A percentile compares a stretch with the other conserved stretches of the same genome.
Conservation (phyloP, 2,113 vertebrate genomes). For the Astatotilapia flaviijosephi region DNA sequence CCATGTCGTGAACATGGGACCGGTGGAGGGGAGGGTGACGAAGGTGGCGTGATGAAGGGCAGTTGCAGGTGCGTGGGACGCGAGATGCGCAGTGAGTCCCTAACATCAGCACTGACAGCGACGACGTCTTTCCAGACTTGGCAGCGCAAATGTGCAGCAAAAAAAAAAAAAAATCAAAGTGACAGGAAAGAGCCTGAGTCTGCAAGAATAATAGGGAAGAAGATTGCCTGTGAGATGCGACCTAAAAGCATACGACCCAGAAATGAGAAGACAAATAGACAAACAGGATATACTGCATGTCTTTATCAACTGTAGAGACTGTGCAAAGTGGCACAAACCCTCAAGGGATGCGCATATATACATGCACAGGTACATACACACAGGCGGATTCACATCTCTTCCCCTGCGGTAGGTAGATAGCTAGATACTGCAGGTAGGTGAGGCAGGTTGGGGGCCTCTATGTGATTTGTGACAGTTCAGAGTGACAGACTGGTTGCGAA, state of each 20-base stretch:
- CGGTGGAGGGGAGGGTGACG: not conserved
- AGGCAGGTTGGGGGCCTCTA: conserved; percentile 13
- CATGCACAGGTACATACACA: not conserved
- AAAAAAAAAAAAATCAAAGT: conserved; percentile 1
- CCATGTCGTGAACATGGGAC: conserved; percentile 42
- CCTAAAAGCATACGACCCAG: conserved; percentile 8
- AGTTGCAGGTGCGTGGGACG: conserved; percentile 11
- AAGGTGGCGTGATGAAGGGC: not conserved
- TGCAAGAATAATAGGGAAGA: conserved; percentile 7
- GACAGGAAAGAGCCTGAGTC: not conserved
- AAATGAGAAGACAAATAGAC: conserved; percentile 36
- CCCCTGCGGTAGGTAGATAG: conserved; percentile 3
- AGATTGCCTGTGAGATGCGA: conserved; percentile 1
- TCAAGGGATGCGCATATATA: not conserved
- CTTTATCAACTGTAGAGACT: conserved; percentile 18
- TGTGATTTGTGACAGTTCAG: conserved; percentile 38
- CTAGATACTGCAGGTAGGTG: conserved; percentile 1
- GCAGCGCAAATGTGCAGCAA: not conserved
- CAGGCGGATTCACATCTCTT: not conserved
- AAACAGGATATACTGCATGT: conserved; percentile 2
- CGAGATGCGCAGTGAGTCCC: conserved; percentile 15
- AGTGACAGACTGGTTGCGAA: conserved; percentile 36
- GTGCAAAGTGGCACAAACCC: not conserved
- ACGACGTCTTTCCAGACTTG: not conserved
- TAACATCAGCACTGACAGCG: conserved; percentile 24